phyloP scores from a whole-genome alignment of 2,888 invertebrate species.

The Tiphia femorata region DNA sequence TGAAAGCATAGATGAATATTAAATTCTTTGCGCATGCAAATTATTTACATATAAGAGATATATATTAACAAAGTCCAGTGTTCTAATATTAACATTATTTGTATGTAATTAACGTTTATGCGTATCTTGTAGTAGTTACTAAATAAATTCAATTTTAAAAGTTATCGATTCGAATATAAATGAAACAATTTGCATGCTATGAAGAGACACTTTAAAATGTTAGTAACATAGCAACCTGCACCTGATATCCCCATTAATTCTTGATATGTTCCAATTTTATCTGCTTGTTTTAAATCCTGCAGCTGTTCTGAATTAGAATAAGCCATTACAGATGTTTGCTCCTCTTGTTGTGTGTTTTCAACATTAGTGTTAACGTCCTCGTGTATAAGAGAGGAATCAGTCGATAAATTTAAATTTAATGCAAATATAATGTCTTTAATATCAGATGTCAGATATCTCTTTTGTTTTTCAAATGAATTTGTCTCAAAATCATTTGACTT shows the following conservation, averaged over 20 bases:
- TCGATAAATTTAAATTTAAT: conserved; percentile 48
- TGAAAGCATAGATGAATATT: not conserved
- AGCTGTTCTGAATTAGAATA: not conserved
- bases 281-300: too few species aligned
- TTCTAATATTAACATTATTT: too few species aligned
- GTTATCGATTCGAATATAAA: too few species aligned
- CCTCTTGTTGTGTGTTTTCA: not conserved
- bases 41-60: not conserved
- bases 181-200: not conserved
- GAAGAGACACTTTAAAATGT: conserved; percentile 24
- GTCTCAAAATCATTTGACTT: conserved; percentile 52
- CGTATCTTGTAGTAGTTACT: too few species aligned
- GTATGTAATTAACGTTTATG: too few species aligned
- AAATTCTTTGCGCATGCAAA: not conserved
- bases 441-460: conserved; percentile 47
- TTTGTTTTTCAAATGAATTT: conserved; percentile 44
- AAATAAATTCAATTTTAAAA: too few species aligned
- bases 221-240: conserved; percentile 57
- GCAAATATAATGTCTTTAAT: conserved; percentile 53
- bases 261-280: not conserved
- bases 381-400: conserved; percentile 3
- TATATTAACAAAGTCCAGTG: too few species aligned
- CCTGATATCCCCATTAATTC: conserved; percentile 45
- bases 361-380: not conserved
- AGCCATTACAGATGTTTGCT: not conserved